A percentile compares a stretch with the other conserved stretches of the same genome.
phyloP scores from a whole-genome alignment of 1,140 invertebrate species.

The Nomia melanderi region DNA sequence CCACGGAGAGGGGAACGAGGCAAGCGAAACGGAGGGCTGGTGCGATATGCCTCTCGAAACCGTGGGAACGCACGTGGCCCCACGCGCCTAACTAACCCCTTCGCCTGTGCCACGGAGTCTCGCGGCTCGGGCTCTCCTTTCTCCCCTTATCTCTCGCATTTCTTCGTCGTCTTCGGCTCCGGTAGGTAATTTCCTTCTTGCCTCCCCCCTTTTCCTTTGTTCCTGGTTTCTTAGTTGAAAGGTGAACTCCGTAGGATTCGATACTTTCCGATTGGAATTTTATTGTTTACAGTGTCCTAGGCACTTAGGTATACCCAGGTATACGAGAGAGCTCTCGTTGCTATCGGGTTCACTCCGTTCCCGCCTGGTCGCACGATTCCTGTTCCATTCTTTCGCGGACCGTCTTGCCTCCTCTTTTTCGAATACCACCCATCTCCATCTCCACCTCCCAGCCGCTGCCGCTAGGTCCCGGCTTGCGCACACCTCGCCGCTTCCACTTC shows the following conservation, averaged over 20 bases:
- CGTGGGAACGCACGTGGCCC: constrained; percentile 80
- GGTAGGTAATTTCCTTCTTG: neutral
- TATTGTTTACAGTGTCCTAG: too few relatives aligned
- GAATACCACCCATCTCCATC: constrained; percentile 44
- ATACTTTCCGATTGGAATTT: too few relatives aligned
- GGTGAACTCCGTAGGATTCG: too few relatives aligned
- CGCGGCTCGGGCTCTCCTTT: constrained; percentile 15
- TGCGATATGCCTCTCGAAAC: constrained; percentile 78
- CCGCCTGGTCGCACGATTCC: constrained; percentile 2
- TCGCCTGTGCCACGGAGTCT: constrained; percentile 49
- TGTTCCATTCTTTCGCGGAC: constrained; percentile 15
- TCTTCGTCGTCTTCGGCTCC: constrained; percentile 1
- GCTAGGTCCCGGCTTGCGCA: neutral
- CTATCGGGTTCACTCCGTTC: too few relatives aligned
- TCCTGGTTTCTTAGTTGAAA: too few relatives aligned
- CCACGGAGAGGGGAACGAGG: constrained; percentile 47
- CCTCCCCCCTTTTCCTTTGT: neutral
- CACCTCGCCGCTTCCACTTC: constrained; percentile 28
- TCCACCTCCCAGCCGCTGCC: constrained; percentile 13
- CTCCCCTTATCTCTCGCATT: constrained; percentile 59
- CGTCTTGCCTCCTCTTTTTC: constrained; percentile 38
- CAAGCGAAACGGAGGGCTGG: constrained; percentile 71
- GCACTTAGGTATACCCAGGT: neutral
- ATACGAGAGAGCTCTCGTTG: neutral
- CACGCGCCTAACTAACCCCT: constrained; percentile 80